Evolutionary conservation across 2,113 vertebrate genomes (phyloP).

Genomic region (Datnioides undecimradiatus): DNA sequence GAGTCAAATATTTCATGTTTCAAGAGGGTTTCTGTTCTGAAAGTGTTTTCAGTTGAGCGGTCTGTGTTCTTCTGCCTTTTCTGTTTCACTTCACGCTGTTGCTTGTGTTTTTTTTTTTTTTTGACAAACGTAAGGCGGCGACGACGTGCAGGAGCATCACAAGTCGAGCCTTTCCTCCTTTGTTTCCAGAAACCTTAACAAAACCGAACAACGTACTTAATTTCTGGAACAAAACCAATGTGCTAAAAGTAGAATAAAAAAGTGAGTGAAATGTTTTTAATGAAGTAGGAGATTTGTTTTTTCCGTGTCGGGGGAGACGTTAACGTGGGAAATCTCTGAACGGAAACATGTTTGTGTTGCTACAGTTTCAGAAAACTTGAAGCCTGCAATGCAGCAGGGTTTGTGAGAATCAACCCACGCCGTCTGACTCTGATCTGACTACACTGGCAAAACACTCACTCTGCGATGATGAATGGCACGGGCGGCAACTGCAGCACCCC

Average conservation of each 20-base stretch:
- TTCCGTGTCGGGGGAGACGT: neutral
- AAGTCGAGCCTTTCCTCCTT: too few relatives aligned
- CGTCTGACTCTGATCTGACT: neutral
- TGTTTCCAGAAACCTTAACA: neutral
- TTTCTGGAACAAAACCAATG: neutral
- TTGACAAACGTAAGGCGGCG: too few relatives aligned
- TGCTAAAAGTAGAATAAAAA: neutral
- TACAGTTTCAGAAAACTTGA: conserved; percentile 20
- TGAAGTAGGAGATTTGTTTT: neutral
- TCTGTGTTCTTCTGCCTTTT: neutral
- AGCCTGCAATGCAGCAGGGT: neutral
- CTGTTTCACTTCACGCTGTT: conserved; percentile 1
- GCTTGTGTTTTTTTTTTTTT: too few relatives aligned
- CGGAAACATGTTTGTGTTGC: conserved; percentile 55
- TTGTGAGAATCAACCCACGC: conserved; percentile 7
- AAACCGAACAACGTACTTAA: neutral
- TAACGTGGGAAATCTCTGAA: conserved; percentile 40
- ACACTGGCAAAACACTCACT: neutral
- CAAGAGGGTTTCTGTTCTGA: fast-evolving
- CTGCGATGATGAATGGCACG: conserved; percentile 42
- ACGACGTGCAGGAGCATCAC: neutral
- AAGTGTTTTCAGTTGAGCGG: neutral
- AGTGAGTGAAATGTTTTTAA: neutral
- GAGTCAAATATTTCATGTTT: neutral
- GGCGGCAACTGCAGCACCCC: conserved; percentile 28